Base-by-base conservation (phyloP, 2,113 vertebrate genomes). In the Boleophthalmus pectinirostris region DNA sequence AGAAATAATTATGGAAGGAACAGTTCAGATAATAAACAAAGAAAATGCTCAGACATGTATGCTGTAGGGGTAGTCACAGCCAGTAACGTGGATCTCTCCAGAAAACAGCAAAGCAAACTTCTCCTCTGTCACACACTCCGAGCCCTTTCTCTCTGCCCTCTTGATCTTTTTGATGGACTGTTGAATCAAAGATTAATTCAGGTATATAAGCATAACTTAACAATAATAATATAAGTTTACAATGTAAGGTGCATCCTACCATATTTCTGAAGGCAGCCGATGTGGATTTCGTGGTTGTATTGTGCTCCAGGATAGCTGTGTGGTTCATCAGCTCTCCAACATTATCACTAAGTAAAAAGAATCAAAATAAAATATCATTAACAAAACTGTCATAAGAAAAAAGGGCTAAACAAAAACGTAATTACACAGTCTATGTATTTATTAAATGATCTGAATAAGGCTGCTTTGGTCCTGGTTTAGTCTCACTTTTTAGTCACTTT, bases 111-210 rank as follows among this genome's bases (percentile, higher is more conserved):
- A 89, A 0, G 98, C 96, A 23, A 98, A 99, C 75, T 99, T 99
- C 92, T 99, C 98, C 82, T 99, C 98, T 0, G 98, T 99, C 80
- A 99, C 98, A 0, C 97, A 98, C 85, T 99, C 97, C 0, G 98
- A 96, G 24, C 97, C 97, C 81, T 97, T 98, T 78, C 98, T 88
- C 81, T 99, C 98, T 0, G 97, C 97, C 51, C 98, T 93, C 79
- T 98, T 99, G 88, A 99, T 99, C 90, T 95, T 99, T 90, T 96
- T 98, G 82, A 99, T 94, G 67, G 96, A 96, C 98, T 99, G 80
- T 68, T 20, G 47, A 72, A 69, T 7, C 25, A 0, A 53, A 75
- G n/a, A 80, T 29, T 0, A 20, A 67, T 72, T 58, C 23, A 58
- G 18, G 15, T 10, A 46, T 10, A 54, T 35, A 0, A 18, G 66